phyloP scores from a whole-genome alignment of 1,140 invertebrate species.

The Drosophila pachea region DNA sequence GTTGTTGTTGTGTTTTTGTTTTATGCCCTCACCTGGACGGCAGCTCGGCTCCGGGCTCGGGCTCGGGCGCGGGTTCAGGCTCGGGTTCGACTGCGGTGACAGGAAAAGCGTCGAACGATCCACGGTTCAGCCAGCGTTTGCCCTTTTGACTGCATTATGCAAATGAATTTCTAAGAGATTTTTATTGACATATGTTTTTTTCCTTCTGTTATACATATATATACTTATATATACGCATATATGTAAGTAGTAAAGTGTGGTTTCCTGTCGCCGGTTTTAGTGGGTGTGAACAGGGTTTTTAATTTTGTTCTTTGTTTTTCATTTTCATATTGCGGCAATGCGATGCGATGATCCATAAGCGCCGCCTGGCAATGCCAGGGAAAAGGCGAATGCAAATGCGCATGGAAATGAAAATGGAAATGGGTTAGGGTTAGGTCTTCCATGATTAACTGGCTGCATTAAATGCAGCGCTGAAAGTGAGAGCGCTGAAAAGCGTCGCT shows the following conservation, averaged over 20 bases:
- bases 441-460: slow-evolving; percentile 30
- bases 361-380: slow-evolving; percentile 2
- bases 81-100: slow-evolving; percentile 21
- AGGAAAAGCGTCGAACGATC: slow-evolving; percentile 37
- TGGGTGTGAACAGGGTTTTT: slow-evolving; percentile 74
- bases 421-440: slow-evolving; percentile 8
- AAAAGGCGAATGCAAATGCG: not conserved
- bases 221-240: not conserved
- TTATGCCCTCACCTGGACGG: slow-evolving; percentile 41
- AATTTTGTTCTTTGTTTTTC: slow-evolving; percentile 34
- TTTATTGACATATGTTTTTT: slow-evolving; percentile 77
- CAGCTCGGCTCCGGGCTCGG: slow-evolving; percentile 14
- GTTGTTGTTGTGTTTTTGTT: slow-evolving; percentile 47
- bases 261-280: slow-evolving; percentile 67
- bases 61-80: slow-evolving; percentile 22
- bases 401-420: slow-evolving; percentile 35
- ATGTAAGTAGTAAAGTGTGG: slow-evolving; percentile 19
- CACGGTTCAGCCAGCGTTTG: slow-evolving; percentile 40
- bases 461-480: slow-evolving; percentile 51
- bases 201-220: slow-evolving; percentile 7
- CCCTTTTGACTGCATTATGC: slow-evolving; percentile 77
- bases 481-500: slow-evolving; percentile 54
- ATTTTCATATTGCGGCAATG: slow-evolving; percentile 27
- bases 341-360: slow-evolving; percentile 17
- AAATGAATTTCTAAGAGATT: slow-evolving; percentile 67